phyloP scores from a whole-genome alignment of 2,888 invertebrate species.

The Phania funesta region DNA sequence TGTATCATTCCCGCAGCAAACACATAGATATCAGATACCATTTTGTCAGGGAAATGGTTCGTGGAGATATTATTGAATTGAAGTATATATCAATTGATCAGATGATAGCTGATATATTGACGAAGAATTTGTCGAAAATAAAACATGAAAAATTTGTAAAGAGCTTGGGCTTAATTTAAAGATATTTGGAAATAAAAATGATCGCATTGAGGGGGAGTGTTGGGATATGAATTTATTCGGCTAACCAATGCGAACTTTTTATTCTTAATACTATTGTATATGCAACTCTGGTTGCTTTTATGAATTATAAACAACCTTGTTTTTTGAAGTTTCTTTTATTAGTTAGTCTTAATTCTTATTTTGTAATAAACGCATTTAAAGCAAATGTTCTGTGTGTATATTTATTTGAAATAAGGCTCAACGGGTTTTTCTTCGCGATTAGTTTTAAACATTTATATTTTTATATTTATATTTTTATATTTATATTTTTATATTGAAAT shows the following conservation, averaged over 20 bases:
- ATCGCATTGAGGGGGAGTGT: conserved; percentile 2
- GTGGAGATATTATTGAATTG: conserved; percentile 5
- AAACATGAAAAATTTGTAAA: conserved; percentile 32
- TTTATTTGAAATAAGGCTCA: no score
- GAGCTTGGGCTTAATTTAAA: background rate
- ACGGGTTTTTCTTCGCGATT: no score
- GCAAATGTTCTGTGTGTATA: no score
- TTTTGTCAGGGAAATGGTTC: conserved; percentile 34
- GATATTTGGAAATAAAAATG: background rate
- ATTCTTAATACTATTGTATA: no score
- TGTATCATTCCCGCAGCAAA: conserved; percentile 43
- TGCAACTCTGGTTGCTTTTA: no score
- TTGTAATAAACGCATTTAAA: no score
- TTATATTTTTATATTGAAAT: no score
- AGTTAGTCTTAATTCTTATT: no score
- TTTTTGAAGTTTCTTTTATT: no score
- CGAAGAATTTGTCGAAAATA: conserved; percentile 23
- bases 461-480: no score
- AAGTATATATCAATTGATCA: background rate
- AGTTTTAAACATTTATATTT: no score
- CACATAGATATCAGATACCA: conserved; percentile 52
- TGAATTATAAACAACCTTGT: no score
- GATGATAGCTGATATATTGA: background rate
- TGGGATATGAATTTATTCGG: background rate
- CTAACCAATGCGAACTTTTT: background rate